Conservation (phyloP, 2,888 invertebrate species). For the Lasius platythorax region DNA sequence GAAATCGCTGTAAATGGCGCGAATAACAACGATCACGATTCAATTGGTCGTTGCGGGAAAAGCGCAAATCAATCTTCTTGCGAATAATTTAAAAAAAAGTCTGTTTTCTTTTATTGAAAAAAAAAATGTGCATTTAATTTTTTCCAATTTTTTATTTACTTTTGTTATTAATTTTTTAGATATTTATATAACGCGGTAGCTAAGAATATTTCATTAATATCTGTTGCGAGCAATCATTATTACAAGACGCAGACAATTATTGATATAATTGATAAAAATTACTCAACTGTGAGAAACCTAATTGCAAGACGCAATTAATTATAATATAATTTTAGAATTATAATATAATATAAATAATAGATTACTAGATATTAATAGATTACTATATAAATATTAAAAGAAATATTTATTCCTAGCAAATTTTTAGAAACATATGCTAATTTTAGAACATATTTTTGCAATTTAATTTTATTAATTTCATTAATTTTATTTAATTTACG, state of each 20-base stretch:
- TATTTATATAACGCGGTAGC: too few relatives aligned
- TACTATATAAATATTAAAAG: not conserved
- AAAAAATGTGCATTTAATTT: constrained; percentile 6
- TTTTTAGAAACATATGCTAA: not conserved
- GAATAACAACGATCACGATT: not conserved
- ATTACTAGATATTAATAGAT: too few relatives aligned
- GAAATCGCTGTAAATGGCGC: not conserved
- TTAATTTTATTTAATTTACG: not conserved
- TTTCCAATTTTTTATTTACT: not conserved
- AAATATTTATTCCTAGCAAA: not conserved
- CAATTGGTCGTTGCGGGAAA: not conserved
- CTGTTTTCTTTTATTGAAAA: not conserved
- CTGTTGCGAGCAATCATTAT: not conserved
- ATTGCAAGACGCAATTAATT: too few relatives aligned
- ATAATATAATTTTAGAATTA: too few relatives aligned
- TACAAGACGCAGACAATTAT: too few relatives aligned
- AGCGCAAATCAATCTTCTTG: not conserved
- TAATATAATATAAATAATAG: too few relatives aligned
- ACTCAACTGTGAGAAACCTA: too few relatives aligned
- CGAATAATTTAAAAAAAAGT: not conserved
- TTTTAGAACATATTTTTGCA: not conserved
- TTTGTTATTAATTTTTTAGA: too few relatives aligned
- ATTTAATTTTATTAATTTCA: constrained; percentile 1
- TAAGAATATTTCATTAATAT: not conserved
- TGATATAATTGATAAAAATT: too few relatives aligned